Base-by-base conservation (phyloP, 2,888 invertebrate genomes). In the Hermodice carunculata region DNA sequence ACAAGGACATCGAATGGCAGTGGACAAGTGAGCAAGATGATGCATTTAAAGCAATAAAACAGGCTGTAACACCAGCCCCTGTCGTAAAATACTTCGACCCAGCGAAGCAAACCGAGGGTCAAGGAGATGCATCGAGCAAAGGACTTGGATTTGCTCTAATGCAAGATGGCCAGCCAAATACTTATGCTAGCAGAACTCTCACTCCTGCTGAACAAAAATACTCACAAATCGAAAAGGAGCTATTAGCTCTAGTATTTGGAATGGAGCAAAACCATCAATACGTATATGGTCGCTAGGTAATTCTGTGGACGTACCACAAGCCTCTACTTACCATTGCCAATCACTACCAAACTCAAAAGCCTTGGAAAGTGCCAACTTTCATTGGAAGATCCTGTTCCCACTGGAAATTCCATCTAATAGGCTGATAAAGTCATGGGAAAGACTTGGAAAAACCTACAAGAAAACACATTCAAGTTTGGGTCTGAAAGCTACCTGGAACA, bases 21-120 rank as follows among this genome's bases (percentile, higher is more conserved):
- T 64, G 40, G 40, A 46, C 46, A 17, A n/a, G 17, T 8, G 19
- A 31, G 34, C 53, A 53, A 22, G 34, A 34, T 69, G 22, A 31
- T 62, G 3, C 58, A 68, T 26, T 78, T 75, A 28, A 19, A 4
- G 17, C 17, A 44, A 4, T 24, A 44, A 2, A 61, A 67, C 19
- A 22, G 2, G 8, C 11, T 43, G 19, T 62, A 0, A 17, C 40
- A 26, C 28, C 43, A n/a, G 40, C 40, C 11, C 40, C 40, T 14
- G 40, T 37, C 40, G 11, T 37, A 17, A 37, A 37, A 17, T 37
- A 37, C 40, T 37, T 37, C 40, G 40, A 37, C 11, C 11, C 11
- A 17, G 40, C 11, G 40, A 37, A 37, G 40, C 11, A 37, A 14
- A 11, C 17, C 11, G 40, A 37, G 17, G 40, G 11, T 14, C 40